These are phyloP conservation scores for Ischnus inquisitorius DNA, from an alignment of 2,888 invertebrate genomes.

Conservation along the genomic window DNA sequence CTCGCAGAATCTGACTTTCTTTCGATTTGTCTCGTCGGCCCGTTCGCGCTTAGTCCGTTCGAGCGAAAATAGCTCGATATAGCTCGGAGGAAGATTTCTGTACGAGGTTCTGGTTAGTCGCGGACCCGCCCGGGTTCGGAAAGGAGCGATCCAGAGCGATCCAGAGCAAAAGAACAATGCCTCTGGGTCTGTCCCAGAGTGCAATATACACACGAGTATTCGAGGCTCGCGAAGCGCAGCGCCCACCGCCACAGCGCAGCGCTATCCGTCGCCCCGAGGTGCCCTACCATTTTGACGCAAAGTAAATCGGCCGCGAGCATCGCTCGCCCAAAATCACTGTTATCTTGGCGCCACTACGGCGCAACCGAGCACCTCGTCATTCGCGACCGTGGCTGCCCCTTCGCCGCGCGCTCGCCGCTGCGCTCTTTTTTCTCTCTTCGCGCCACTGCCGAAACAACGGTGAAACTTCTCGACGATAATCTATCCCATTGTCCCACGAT, in stretches of 20 bases:
- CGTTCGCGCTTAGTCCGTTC: neutral
- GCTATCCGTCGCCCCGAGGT: constrained; percentile 29
- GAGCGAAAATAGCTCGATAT: neutral
- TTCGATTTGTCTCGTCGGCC: neutral
- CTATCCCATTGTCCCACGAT: neutral
- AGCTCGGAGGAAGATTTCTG: neutral
- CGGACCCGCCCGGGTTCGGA: neutral
- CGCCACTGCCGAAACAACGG: too few relatives aligned
- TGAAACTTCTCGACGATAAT: neutral
- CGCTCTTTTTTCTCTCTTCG: too few relatives aligned
- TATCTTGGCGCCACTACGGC: constrained; percentile 61
- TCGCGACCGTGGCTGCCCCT: constrained; percentile 8
- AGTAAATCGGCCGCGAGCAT: constrained; percentile 70
- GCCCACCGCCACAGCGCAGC: neutral
- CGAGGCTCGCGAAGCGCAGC: constrained; percentile 4
- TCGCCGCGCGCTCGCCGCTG: neutral
- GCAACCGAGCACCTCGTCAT: constrained; percentile 44
- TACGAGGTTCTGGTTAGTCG: constrained; percentile 23
- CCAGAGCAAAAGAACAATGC: neutral
- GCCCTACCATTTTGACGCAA: constrained; percentile 66
- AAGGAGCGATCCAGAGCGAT: too few relatives aligned
- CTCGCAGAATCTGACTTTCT: neutral
- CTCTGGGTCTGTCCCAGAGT: neutral
- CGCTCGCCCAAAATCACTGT: constrained; percentile 71
- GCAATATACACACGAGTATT: constrained; percentile 23